Base-by-base conservation (phyloP, 1,140 invertebrate genomes). In the Drosophila nigromelanica region DNA sequence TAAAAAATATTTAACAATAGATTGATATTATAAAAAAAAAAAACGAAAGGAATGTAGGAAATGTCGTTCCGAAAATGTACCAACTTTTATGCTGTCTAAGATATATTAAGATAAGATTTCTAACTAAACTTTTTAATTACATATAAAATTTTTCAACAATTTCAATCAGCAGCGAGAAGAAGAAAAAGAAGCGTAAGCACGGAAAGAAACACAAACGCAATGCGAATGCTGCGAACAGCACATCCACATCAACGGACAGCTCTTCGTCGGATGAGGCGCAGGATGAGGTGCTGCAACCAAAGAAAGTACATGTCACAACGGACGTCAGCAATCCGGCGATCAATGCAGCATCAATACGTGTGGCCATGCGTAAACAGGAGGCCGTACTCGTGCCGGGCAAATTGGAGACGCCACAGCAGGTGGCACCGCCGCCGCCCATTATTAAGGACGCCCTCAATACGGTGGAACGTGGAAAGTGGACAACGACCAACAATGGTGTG, bases 361-460 rank as follows among this genome's bases (percentile, higher is more conserved):
- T 95, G 0, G 93, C 94, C 1, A 95, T 95, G 95, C 92, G 95
- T 21, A 95, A 95, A 64, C 94, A 95, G 59, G 92, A 93, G 5
- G 63, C 93, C 91, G 78, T n/a, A n/a, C n/a, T 45, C 5, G n/a
- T 14, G 27, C 10, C 21, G 70, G 78, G 1, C 14, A 62, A 70
- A 6, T 82, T 92, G 48, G 90, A 92, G 21, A 52, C 35, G 0
- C 6, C 55, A 8, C 15, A 35, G 0, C 51, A 54, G 8, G 48
- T 61, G n/a, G 82, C 64, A 7, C 64, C 83, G 12, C 76, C 82
- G 5, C 79, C 82, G 12, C 83, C 82, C 0, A 55, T 66, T 15
- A 89, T 87, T 18, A 89, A 89, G 55, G 77, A 80, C 63, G 48
- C 68, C 0, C 8, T 78, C 0, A 73, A 48, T 14, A 54, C 52